These are phyloP conservation scores for Lerema accius DNA, from an alignment of 1,140 invertebrate genomes.

Conservation along the genomic window DNA sequence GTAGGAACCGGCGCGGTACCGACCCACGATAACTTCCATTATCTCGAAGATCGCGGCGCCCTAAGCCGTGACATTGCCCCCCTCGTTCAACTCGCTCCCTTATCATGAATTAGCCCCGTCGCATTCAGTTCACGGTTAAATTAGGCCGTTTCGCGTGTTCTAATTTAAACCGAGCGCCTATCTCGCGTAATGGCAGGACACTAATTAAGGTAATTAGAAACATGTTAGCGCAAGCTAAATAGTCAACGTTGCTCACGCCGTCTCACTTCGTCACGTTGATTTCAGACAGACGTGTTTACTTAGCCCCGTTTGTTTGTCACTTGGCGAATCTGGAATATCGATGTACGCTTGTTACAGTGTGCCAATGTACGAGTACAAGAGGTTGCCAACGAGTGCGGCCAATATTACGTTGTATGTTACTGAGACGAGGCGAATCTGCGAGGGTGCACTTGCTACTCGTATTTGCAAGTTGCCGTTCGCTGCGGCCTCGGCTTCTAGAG, in stretches of 20 bases:
- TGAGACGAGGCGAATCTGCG: constrained; percentile 41
- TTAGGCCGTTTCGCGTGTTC: constrained; percentile 63
- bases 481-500: constrained; percentile 49
- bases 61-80: constrained; percentile 58
- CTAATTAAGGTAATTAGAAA: constrained; percentile 76
- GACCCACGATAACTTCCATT: constrained; percentile 57
- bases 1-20: constrained; percentile 25
- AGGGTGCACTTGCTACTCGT: constrained; percentile 56
- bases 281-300: constrained; percentile 34
- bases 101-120: constrained; percentile 73
- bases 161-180: constrained; percentile 66
- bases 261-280: constrained; percentile 22
- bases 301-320: constrained; percentile 36
- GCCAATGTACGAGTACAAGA: constrained; percentile 37
- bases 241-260: constrained; percentile 39
- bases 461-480: constrained; percentile 69
- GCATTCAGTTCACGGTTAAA: constrained; percentile 68
- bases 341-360: constrained; percentile 34
- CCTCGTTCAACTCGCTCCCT: constrained; percentile 66
- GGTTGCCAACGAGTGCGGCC: constrained; percentile 49
- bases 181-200: constrained; percentile 63
- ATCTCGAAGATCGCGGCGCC: constrained; percentile 50
- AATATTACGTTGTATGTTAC: constrained; percentile 41
- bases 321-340: constrained; percentile 40
- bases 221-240: constrained; percentile 54